Conservation (phyloP, 2,113 vertebrate genomes). For the Psilopsiagon aymara region DNA sequence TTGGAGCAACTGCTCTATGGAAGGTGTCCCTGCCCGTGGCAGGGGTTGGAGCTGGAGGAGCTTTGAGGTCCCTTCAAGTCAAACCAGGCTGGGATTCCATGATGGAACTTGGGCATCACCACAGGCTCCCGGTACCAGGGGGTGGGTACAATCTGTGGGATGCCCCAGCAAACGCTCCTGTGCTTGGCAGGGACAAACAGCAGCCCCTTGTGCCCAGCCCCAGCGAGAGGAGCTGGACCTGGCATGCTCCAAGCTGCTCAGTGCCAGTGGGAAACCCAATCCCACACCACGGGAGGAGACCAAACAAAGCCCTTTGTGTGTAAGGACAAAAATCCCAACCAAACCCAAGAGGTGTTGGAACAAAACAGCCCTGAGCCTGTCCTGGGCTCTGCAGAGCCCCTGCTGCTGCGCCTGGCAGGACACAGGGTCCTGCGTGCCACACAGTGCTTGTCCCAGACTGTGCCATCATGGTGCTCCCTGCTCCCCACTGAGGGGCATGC, state of each 20-base stretch:
- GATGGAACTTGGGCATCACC: neutral
- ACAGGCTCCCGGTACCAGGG: neutral
- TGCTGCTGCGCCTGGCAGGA: neutral
- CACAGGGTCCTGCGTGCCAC: neutral
- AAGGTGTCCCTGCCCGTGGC: neutral
- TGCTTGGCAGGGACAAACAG: accelerated
- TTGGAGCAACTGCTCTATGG: no score
- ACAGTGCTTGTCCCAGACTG: neutral
- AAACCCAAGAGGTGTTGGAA: neutral
- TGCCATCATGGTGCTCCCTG: neutral
- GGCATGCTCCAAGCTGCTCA: neutral
- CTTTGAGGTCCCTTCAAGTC: neutral
- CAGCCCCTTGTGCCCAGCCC: neutral
- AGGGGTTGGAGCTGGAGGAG: neutral
- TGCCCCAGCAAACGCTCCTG: neutral
- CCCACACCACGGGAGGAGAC: neutral
- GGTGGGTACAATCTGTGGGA: neutral
- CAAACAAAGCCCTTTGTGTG: conserved; percentile 16
- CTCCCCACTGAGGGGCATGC: accelerated
- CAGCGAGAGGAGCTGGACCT: neutral
- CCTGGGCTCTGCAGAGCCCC: neutral
- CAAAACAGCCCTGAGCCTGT: neutral
- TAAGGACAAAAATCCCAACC: neutral
- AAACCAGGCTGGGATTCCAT: neutral
- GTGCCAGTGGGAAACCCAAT: conserved; percentile 58